phyloP scores from a whole-genome alignment of 2,888 invertebrate genomes.

The Prosopocoilus inquinatus region DNA sequence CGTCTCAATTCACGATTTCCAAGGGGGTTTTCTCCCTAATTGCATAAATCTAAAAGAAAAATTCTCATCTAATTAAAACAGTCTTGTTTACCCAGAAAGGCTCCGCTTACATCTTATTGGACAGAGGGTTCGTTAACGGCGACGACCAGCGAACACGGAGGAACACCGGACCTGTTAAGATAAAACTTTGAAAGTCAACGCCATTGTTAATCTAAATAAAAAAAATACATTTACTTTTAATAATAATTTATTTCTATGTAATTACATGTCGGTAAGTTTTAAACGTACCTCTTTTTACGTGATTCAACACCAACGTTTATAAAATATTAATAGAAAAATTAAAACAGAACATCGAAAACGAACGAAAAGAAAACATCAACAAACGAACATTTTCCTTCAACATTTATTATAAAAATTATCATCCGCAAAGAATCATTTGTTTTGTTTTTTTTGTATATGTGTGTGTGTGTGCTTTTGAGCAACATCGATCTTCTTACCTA shows the following conservation, averaged over 20 bases:
- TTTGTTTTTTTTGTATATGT: slow-evolving; percentile 23
- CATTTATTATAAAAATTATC: slow-evolving; percentile 27
- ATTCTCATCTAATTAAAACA: too few relatives aligned
- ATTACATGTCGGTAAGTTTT: slow-evolving; percentile 30
- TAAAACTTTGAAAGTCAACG: too few relatives aligned
- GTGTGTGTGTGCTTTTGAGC: slow-evolving; percentile 29
- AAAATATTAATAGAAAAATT: slow-evolving; percentile 26
- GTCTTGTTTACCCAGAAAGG: too few relatives aligned
- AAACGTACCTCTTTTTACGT: slow-evolving; percentile 24
- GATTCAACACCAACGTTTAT: slow-evolving; percentile 28
- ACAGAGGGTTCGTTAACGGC: too few relatives aligned
- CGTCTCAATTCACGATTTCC: too few relatives aligned
- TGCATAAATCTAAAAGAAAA: too few relatives aligned
- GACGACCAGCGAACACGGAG: too few relatives aligned
- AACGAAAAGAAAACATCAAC: slow-evolving; percentile 29
- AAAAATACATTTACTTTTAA: slow-evolving; percentile 7
- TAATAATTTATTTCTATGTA: slow-evolving; percentile 28
- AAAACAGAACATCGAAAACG: slow-evolving; percentile 22
- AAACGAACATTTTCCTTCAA: slow-evolving; percentile 26
- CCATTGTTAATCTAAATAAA: too few relatives aligned
- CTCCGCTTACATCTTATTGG: too few relatives aligned
- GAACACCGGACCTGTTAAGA: too few relatives aligned
- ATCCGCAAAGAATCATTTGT: slow-evolving; percentile 26
- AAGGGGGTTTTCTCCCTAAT: too few relatives aligned
- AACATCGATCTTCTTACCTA: slow-evolving; percentile 25